Conservation (phyloP, 2,888 invertebrate species). For the Villa cingulata region DNA sequence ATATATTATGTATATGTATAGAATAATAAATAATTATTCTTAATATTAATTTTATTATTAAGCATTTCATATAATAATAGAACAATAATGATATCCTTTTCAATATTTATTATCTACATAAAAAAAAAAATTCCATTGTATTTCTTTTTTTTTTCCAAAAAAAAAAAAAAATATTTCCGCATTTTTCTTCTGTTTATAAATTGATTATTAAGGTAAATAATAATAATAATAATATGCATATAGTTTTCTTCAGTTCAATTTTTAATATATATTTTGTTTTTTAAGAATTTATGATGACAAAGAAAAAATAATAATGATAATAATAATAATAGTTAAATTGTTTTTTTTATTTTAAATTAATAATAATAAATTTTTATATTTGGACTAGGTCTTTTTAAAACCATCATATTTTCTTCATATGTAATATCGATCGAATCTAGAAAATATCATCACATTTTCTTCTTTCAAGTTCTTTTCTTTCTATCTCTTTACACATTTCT, state of each 20-base stretch:
- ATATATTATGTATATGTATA: not conserved
- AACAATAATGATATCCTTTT: not conserved
- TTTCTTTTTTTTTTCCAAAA: too few relatives aligned
- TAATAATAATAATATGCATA: too few relatives aligned
- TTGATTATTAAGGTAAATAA: too few relatives aligned
- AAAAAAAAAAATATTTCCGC: too few relatives aligned
- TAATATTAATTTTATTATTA: constrained; percentile 4
- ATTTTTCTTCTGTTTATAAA: too few relatives aligned
- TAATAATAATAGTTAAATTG: too few relatives aligned
- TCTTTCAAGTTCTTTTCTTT: not conserved
- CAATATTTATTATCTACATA: not conserved
- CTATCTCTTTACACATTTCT: not conserved
- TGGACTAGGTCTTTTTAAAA: not conserved
- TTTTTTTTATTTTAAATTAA: too few relatives aligned
- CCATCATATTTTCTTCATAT: not conserved
- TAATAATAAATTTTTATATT: not conserved
- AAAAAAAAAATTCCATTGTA: too few relatives aligned
- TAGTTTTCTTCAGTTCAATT: too few relatives aligned
- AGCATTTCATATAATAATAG: constrained; percentile 2
- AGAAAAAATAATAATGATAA: too few relatives aligned
- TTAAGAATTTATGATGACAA: too few relatives aligned
- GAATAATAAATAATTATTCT: constrained; percentile 5
- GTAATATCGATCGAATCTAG: not conserved
- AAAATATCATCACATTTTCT: constrained; percentile 2
- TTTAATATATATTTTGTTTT: too few relatives aligned